Evolutionary conservation across 2,113 vertebrate genomes (phyloP).

Genomic region (Crotalus helleri): DNA sequence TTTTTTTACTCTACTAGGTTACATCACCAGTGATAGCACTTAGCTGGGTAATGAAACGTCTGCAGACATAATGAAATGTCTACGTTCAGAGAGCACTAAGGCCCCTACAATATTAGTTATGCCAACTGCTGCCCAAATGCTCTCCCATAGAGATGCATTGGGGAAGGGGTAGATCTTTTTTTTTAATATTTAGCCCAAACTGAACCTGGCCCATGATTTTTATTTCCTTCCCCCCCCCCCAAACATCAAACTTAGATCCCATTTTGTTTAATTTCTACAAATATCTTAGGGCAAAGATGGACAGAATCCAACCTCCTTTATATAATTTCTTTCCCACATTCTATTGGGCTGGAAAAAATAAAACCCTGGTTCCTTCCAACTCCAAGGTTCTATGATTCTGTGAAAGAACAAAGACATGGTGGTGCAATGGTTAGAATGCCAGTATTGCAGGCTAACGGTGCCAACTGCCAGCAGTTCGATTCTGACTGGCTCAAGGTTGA

Average conservation of each 20-base stretch:
- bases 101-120: background rate
- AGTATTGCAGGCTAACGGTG: background rate
- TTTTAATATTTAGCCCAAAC: rapidly evolving
- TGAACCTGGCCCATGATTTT: background rate
- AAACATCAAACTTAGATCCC: background rate
- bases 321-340: background rate
- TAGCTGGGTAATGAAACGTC: background rate
- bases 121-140: background rate
- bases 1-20: background rate
- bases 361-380: background rate
- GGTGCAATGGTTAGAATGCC: background rate
- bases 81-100: background rate
- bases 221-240: background rate
- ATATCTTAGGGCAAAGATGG: background rate
- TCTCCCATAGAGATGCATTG: background rate
- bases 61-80: background rate
- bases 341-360: background rate
- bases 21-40: background rate
- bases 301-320: background rate
- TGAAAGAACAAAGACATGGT: background rate
- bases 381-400: background rate
- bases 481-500: background rate
- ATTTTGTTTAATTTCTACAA: background rate
- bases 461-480: background rate
- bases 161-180: background rate